A percentile compares a stretch with the other conserved stretches of the same genome.
These are phyloP conservation scores for Actinostola sp. DNA, from an alignment of 92 coral and sea anemone species.

Conservation along the genomic window DNA sequence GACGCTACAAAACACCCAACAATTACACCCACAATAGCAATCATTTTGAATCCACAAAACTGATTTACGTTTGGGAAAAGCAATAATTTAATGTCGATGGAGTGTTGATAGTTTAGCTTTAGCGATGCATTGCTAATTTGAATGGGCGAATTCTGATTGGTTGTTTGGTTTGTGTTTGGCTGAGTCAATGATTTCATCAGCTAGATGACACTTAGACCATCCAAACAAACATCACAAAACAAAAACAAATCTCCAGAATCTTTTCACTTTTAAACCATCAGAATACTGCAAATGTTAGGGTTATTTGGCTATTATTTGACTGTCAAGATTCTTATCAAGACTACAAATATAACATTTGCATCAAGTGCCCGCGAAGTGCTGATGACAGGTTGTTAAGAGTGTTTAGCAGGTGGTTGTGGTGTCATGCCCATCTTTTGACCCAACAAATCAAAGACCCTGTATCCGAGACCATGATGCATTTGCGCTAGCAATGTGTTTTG, in stretches of 20 bases:
- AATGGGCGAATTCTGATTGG: constrained; percentile 6
- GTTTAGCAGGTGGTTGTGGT: constrained; percentile 19
- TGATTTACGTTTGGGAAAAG: not conserved
- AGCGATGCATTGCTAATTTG: constrained; percentile 15
- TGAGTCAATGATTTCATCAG: constrained; percentile 50
- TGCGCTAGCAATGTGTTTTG: too few species aligned
- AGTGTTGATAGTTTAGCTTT: not conserved
- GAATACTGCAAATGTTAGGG: too few species aligned
- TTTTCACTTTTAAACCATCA: too few species aligned
- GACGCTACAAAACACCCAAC: constrained; percentile 44
- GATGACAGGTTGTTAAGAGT: constrained; percentile 8
- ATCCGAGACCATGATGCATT: too few species aligned
- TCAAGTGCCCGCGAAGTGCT: constrained; percentile 3
- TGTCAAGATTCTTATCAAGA: not conserved
- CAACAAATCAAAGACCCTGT: not conserved
- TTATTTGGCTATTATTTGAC: too few species aligned
- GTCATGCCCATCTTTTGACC: not conserved
- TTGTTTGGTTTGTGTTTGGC: constrained; percentile 5
- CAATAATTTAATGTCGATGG: not conserved
- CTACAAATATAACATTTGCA: not conserved
- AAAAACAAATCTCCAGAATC: not conserved
- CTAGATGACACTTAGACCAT: constrained; percentile 30
- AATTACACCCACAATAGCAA: constrained; percentile 23
- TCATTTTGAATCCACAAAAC: constrained; percentile 14
- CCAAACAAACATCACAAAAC: constrained; percentile 10